These are phyloP conservation scores for Porites lobata DNA, from an alignment of 92 coral and sea anemone species.

Conservation along the genomic window DNA sequence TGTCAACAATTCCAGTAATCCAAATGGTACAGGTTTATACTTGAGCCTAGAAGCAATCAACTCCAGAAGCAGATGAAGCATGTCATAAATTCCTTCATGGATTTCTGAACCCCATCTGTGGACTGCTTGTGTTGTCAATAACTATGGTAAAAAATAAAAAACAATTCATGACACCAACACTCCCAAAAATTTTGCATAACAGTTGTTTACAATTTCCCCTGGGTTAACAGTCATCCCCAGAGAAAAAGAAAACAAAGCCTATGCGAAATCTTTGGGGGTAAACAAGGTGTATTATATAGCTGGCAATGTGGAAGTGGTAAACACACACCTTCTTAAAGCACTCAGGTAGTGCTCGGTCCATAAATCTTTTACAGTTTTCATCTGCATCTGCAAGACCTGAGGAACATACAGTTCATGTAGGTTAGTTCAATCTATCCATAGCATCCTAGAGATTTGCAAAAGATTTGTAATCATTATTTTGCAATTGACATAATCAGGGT, in stretches of 20 bases:
- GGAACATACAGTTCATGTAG: background rate
- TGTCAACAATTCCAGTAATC: slow-evolving; percentile 79
- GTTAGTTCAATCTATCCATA: background rate
- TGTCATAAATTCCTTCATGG: slow-evolving; percentile 91
- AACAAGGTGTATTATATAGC: no score
- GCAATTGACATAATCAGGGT: no score
- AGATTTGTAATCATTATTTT: no score
- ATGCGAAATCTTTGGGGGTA: no score
- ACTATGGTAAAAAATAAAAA: slow-evolving; percentile 21
- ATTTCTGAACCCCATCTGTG: slow-evolving; percentile 83
- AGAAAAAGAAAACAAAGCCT: no score
- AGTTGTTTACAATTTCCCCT: background rate
- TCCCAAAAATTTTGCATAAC: background rate
- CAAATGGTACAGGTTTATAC: slow-evolving; percentile 84
- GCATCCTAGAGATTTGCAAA: no score
- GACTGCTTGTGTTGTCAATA: slow-evolving; percentile 83
- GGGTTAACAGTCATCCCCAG: no score
- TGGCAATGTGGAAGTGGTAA: no score
- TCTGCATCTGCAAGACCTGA: slow-evolving; percentile 88
- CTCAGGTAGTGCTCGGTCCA: slow-evolving; percentile 91
- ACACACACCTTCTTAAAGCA: slow-evolving; percentile 84
- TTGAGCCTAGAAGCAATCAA: slow-evolving; percentile 81
- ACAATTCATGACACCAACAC: background rate
- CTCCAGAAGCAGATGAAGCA: slow-evolving; percentile 82
- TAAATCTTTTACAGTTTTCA: slow-evolving; percentile 90